Conservation (phyloP, 2,888 invertebrate species). For the Drosophila melanosoma region DNA sequence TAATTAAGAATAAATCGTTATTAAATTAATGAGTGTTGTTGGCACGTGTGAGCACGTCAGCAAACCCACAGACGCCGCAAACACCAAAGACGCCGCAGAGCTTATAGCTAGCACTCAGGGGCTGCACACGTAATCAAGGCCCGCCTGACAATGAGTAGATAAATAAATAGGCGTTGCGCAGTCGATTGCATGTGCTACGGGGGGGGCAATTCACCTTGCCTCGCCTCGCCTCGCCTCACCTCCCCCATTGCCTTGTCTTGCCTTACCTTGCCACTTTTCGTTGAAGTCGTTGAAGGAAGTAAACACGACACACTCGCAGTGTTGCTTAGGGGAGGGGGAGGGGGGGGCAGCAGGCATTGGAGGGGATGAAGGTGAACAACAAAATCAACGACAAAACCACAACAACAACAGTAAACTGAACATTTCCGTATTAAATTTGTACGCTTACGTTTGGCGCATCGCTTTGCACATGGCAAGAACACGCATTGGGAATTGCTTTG, state of each 20-base stretch:
- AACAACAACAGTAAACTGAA: conserved; percentile 9
- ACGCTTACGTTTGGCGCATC: conserved; percentile 23
- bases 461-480: conserved; percentile 42
- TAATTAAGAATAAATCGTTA: conserved; percentile 58
- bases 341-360: neutral
- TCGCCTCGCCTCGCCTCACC: neutral
- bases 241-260: conserved; percentile 3
- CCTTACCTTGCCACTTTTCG: conserved; percentile 6
- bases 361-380: conserved; percentile 12
- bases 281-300: conserved; percentile 36
- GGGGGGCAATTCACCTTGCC: neutral
- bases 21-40: conserved; percentile 50
- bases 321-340: neutral
- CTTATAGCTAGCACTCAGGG: neutral
- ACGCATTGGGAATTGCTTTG: conserved; percentile 27
- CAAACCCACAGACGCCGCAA: neutral
- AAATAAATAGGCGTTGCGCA: conserved; percentile 32
- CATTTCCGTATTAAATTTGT: conserved; percentile 41
- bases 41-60: conserved; percentile 56
- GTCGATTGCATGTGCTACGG: conserved; percentile 33
- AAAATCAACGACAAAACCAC: conserved; percentile 5
- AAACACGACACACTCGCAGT: conserved; percentile 3
- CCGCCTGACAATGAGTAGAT: conserved; percentile 12
- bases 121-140: conserved; percentile 14
- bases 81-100: neutral